A percentile compares a stretch with the other conserved stretches of the same genome.
phyloP scores from a whole-genome alignment of 2,888 invertebrate genomes.

The Agonopterix heracliana region DNA sequence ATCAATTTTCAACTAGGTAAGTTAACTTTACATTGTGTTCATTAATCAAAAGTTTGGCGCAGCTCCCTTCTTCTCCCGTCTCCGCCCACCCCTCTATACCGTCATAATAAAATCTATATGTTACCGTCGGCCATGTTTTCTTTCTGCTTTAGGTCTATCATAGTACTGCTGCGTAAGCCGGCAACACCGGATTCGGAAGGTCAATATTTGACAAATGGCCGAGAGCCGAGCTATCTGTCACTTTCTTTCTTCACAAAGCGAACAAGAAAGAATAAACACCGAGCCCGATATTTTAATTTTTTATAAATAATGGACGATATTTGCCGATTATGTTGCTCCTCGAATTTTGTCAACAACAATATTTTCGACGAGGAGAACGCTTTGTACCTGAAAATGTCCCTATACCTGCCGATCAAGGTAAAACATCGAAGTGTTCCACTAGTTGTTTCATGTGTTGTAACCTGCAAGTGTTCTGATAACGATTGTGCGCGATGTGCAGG shows the following conservation, averaged over 20 bases:
- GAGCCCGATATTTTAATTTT: conserved; percentile 21
- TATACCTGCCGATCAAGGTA: conserved; percentile 86
- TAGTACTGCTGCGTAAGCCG: conserved; percentile 31
- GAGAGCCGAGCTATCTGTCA: conserved; percentile 39
- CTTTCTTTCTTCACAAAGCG: conserved; percentile 23
- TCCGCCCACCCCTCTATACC: conserved; percentile 20
- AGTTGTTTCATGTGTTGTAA: conserved; percentile 24
- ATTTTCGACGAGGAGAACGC: conserved; percentile 83
- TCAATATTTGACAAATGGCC: conserved; percentile 66
- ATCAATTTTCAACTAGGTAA: conserved; percentile 52
- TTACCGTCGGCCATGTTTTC: too few species aligned
- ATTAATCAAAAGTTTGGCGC: conserved; percentile 77
- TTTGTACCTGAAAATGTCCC: conserved; percentile 81
- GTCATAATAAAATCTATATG: too few species aligned
- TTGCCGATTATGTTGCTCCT: conserved; percentile 64
- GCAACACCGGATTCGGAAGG: conserved; percentile 46
- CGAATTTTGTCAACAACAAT: conserved; percentile 77
- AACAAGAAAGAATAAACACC: conserved; percentile 39
- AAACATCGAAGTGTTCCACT: conserved; percentile 10
- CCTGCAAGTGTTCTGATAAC: conserved; percentile 18
- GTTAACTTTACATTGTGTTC: conserved; percentile 69
- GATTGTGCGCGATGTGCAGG: conserved; percentile 53
- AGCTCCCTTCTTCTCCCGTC: conserved; percentile 47
- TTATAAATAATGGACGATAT: conserved; percentile 55
- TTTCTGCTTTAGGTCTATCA: conserved; percentile 38